Conservation (phyloP, 2,888 invertebrate species). For the Gandaritis pyraliata region DNA sequence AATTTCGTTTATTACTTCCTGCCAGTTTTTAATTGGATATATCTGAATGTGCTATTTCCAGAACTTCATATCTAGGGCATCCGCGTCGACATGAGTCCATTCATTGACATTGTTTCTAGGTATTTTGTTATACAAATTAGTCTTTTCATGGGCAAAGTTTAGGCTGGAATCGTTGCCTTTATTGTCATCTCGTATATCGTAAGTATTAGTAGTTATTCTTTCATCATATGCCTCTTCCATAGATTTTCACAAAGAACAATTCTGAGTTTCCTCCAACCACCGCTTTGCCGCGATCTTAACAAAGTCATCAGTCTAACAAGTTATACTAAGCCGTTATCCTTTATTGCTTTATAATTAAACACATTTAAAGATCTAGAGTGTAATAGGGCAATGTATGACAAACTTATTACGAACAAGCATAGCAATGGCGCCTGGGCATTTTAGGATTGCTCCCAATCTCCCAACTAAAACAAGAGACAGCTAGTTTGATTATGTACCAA, state of each 20-base stretch:
- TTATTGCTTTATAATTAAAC: neutral
- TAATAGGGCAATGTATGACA: neutral
- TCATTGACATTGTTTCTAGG: slow-evolving; percentile 8
- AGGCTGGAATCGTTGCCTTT: neutral
- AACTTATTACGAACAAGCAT: too few species aligned
- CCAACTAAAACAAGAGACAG: neutral
- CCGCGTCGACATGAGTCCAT: slow-evolving; percentile 15
- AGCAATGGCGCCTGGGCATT: too few species aligned
- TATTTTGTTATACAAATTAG: slow-evolving; percentile 13
- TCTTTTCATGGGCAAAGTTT: neutral
- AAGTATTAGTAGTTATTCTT: too few species aligned
- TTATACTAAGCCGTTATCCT: too few species aligned
- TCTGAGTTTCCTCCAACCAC: too few species aligned
- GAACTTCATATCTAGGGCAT: slow-evolving; percentile 22
- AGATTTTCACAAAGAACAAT: too few species aligned
- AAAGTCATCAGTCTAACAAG: too few species aligned
- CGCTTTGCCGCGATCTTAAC: too few species aligned
- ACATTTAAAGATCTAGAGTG: neutral
- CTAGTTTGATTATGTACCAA: slow-evolving; percentile 11
- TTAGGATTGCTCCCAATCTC: neutral
- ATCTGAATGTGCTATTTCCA: slow-evolving; percentile 25
- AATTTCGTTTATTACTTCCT: slow-evolving; percentile 41
- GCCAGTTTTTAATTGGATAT: slow-evolving; percentile 35
- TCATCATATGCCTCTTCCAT: too few species aligned
- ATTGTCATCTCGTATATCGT: too few species aligned